Evolutionary conservation across 2,113 vertebrate species (phyloP), one percentile per base, ranked within the genome.

Genomic region (Anarhynchus alexandrinus): DNA sequence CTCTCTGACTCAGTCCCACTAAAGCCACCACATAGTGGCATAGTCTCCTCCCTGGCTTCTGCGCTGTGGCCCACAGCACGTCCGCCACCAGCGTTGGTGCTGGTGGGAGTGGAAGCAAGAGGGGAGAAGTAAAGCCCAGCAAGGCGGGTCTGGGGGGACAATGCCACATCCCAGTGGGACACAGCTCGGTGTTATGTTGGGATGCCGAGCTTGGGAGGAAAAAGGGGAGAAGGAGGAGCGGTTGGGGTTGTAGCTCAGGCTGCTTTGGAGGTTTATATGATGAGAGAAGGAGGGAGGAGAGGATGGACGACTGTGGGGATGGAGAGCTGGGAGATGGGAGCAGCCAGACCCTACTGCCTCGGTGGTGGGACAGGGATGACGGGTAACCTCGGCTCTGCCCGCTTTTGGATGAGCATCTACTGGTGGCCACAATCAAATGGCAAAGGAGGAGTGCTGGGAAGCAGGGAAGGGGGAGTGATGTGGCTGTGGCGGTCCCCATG

Each of bases 101-200:
- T 2, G 1, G 12, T 36, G 54, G 30, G 30, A 40, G 15, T 1
- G 12, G 42, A 17, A 38, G 34, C 0, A 0, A n/a, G 54, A 74
- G n/a, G 61, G 19, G 47, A 62, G 61, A 55, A 62, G n/a, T n/a
- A 55, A 66, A 67, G 32, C 52, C 15, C 1, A 0, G 21, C 0
- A 1, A 64, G 42, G 23, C 0, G 3, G 25, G 17, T 36, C 13
- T 30, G 17, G 14, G 22, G 30, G n/a, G 10, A 27, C 1, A 3
- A 38, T n/a, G 34, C 45, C 34, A 21, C 2, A 1, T 64, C 21
- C 54, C 0, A 1, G 16, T 38, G 30, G 38, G 49, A 76, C 9
- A 27, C 0, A 1, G 34, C 15, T 80, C 1, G 0, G 8, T 19
- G 22, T 27, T 88, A 54, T 47, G 4, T 36, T 0, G 1, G 38